A percentile compares a stretch with the other conserved stretches of the same genome.
phyloP scores from a whole-genome alignment of 2,113 vertebrate species.

The Petaurus breviceps region DNA sequence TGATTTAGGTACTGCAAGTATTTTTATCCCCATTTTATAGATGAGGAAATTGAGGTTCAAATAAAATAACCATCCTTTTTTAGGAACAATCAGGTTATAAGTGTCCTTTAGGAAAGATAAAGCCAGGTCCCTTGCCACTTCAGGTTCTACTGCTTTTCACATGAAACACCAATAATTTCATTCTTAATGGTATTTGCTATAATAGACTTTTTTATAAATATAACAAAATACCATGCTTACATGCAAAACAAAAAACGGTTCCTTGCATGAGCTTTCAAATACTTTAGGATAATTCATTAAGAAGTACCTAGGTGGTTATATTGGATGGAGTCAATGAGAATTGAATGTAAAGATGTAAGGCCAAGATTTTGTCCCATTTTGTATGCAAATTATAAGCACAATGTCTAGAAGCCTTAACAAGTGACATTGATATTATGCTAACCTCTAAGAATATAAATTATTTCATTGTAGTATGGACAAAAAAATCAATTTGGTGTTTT shows the following conservation, averaged over 20 bases:
- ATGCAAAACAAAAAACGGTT: not conserved
- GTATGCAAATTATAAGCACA: not conserved
- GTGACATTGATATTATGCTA: not conserved
- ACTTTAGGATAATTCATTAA: not conserved
- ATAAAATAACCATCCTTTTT: not conserved
- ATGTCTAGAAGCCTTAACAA: not conserved
- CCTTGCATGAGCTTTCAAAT: not conserved
- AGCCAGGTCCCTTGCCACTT: not conserved
- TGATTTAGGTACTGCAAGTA: not conserved
- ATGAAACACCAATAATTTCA: not conserved
- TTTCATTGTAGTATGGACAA: constrained; percentile 1
- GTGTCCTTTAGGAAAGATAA: not conserved
- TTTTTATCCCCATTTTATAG: not conserved
- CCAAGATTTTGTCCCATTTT: not conserved
- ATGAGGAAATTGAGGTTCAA: not conserved
- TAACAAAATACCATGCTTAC: not conserved
- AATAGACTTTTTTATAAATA: not conserved
- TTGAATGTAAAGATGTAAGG: not conserved
- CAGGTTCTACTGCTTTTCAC: not conserved
- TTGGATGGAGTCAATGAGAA: not conserved
- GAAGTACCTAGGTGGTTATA: not conserved
- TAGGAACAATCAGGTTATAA: not conserved
- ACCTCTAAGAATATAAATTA: constrained; percentile 8
- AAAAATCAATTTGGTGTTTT: not conserved
- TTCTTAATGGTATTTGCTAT: not conserved